Evolutionary conservation across 2,113 vertebrate genomes (phyloP), one percentile per base, ranked within the genome.

Genomic region (Hemibagrus wyckioides): DNA sequence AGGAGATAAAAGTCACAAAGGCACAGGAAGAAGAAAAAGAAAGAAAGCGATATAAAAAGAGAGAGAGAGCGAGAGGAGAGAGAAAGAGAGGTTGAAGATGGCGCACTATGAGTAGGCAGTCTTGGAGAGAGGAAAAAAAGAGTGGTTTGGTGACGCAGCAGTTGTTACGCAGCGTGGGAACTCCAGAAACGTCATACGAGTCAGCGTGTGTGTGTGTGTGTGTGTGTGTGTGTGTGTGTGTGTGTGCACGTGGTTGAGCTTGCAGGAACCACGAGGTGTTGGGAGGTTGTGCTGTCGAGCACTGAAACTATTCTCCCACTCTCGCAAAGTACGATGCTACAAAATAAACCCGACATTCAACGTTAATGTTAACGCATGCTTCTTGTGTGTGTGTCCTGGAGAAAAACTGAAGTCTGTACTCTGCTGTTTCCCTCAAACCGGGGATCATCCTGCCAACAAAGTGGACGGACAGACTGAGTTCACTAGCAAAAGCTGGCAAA

Each of bases 141-240:
- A 79, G 82, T 73, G 17, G 87, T 76, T 80, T 44, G 86, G 91
- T 95, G 95, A 95, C 94, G 92, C 94, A 94, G 95, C 94, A 76
- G 91, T 93, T 93, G 92, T 91, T 86, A 90, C 89, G 84, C 57
- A 90, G 87, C 85, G 87, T 90, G 89, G 89, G 87, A 90, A 86
- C 92, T 93, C 90, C 33, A 77, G 91, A 93, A 93, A 95, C 94
- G 94, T 95, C 94, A 85, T 59, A 65, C 75, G 59, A 80, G 82
- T 36, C 80, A n/a, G 28, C 56, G 83, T 85, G 84, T 75, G 79
- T 17, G 57, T 69, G 80, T 67, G 79, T 28, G 71, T 67, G 50
- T 61, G 39, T 11, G 36, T 61, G 79, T 75, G 77, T 41, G 76
- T 57, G 77, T 67, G 76, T 56, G 76, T n/a, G 61, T 81, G 77